Evolutionary conservation across 53 echinoderm and acorn worm genomes (phyloP).

Genomic region (Hippasteria phrygiana): DNA sequence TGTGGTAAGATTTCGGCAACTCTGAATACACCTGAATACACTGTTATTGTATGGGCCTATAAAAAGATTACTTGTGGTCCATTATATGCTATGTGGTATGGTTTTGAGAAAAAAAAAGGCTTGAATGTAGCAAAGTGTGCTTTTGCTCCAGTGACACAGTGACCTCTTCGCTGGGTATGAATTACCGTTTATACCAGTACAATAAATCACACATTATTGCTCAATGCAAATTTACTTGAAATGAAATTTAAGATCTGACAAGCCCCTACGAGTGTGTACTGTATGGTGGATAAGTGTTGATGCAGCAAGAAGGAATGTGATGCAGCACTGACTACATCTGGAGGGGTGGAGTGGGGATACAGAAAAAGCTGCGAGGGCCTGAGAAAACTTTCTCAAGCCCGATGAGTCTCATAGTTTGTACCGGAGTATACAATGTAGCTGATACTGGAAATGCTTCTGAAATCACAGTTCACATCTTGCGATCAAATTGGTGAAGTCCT

Average conservation of each 20-base stretch:
- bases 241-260: neutral
- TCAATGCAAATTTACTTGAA: neutral
- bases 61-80: conserved; percentile 5
- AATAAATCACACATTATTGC: conserved; percentile 2
- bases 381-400: too few relatives aligned
- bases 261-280: neutral
- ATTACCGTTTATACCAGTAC: neutral
- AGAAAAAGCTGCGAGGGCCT: too few relatives aligned
- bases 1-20: conserved; percentile 33
- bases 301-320: too few relatives aligned
- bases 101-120: neutral
- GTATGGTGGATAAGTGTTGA: too few relatives aligned
- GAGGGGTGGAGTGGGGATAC: too few relatives aligned
- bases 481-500: too few relatives aligned
- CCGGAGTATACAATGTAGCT: too few relatives aligned
- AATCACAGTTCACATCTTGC: too few relatives aligned
- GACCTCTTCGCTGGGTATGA: neutral
- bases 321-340: too few relatives aligned
- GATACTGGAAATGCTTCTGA: too few relatives aligned
- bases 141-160: neutral
- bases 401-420: too few relatives aligned
- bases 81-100: conserved; percentile 21
- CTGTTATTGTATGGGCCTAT: neutral
- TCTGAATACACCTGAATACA: neutral
- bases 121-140: conserved; percentile 1